Percentiles rank a stretch among this genome's conserved stretches.
phyloP scores from a whole-genome alignment of 2,888 invertebrate genomes.

The Drosophila nr. perissopoda region DNA sequence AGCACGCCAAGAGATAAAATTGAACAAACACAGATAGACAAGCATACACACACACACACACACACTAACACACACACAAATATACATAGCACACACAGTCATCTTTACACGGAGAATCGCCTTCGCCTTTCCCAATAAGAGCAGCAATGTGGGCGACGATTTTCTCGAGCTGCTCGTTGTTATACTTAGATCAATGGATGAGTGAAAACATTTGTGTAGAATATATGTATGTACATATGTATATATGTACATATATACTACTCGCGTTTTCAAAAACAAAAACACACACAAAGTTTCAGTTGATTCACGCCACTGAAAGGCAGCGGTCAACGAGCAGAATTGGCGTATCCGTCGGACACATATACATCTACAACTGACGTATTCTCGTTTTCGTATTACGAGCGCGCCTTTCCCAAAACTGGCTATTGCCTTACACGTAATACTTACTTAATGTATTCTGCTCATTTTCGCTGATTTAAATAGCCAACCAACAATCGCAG shows the following conservation, averaged over 20 bases:
- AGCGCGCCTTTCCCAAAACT: constrained; percentile 47
- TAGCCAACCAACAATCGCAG: constrained; percentile 26
- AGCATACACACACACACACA: neutral
- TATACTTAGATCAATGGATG: constrained; percentile 37
- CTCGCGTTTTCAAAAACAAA: constrained; percentile 54
- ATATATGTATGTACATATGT: neutral
- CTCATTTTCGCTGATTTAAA: constrained; percentile 48
- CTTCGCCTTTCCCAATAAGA: constrained; percentile 51
- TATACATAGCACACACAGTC: constrained; percentile 2
- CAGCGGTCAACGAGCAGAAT: constrained; percentile 62
- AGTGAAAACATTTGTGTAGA: constrained; percentile 29
- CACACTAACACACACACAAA: neutral
- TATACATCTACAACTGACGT: constrained; percentile 5
- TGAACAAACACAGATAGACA: constrained; percentile 8
- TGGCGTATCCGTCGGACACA: constrained; percentile 44
- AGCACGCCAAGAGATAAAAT: constrained; percentile 43
- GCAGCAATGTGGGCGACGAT: constrained; percentile 62
- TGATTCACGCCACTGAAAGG: constrained; percentile 63
- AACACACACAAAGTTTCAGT: constrained; percentile 67
- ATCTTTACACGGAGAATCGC: constrained; percentile 27
- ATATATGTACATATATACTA: constrained; percentile 13
- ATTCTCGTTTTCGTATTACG: constrained; percentile 10
- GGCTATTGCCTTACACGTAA: constrained; percentile 65
- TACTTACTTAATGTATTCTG: constrained; percentile 58
- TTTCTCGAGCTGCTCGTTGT: constrained; percentile 44